Evolutionary conservation across 2,113 vertebrate genomes (phyloP), one percentile per base, ranked within the genome.

Genomic region (Jacana jacana): DNA sequence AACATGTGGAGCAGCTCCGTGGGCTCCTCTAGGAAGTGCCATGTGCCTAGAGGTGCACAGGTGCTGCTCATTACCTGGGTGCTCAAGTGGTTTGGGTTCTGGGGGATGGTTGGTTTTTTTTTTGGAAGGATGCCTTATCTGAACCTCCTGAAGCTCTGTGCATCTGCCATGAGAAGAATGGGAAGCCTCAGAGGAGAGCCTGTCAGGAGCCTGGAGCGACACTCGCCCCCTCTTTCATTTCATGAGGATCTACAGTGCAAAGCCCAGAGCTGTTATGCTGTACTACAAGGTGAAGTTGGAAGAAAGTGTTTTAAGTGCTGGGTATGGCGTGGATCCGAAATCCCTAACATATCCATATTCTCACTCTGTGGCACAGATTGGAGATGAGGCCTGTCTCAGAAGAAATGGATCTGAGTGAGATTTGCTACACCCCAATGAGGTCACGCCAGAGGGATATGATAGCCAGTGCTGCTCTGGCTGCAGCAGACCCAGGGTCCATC

Each of bases 11-110:
- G 61, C 69, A 64, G 81, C 72, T 82, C 58, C 4, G 9, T 4
- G 5, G 31, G 73, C 81, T 90, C 10, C 0, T 4, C 70, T 75
- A 82, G 82, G 92, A 88, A 96, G 86, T 0, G 0, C 37, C 1
- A 0, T 81, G 86, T 86, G 92, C 95, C 95, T 94, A 81, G 88
- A 90, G 93, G 93, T 96, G 55, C 69, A 68, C 95, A 96, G 95
- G 93, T 96, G 92, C 93, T 95, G 54, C 89, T 95, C 73, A 80
- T 92, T 88, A 85, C 93, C 84, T 91, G 81, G 18, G 7, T 81
- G 65, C 93, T 85, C 57, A 25, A 40, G 88, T 28, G 31, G 51
- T 95, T 96, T 80, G 42, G 33, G 13, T 6, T 79, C 89, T 24
- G n/a, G 37, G 25, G 23, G 31, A 31, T 44, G 13, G 23, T 40